Evolutionary conservation across 2,113 vertebrate species (phyloP), one percentile per base, ranked within the genome.

Genomic region (Corapipo altera): DNA sequence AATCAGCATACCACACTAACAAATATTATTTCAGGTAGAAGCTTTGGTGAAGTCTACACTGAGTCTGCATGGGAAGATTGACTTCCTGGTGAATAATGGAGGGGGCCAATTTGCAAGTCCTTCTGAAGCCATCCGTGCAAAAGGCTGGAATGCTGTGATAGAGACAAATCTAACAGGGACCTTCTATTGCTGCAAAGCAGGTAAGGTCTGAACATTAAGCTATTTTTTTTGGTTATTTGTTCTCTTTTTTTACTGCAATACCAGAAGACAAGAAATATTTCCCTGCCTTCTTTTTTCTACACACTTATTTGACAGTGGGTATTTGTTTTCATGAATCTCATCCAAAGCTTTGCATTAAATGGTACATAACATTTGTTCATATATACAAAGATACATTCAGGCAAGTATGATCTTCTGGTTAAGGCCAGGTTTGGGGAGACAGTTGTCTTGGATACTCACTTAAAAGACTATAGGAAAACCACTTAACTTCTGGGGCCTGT

Each of bases 131-230:
- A 99, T 99, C 90, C 97, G 88, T 75, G 89, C 98, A 13, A 99
- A 99, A 95, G 99, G 99, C 74, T 99, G 99, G 99, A 97, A 99
- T 64, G 99, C 99, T 22, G 99, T 99, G 72, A 97, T 99, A 44
- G 99, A 99, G 91, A 99, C 99, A 6, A 99, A 99, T 96, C 97
- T 99, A 80, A 99, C 98, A 1, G 99, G 99, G 52, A 99, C 99
- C n/a, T 99, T 99, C 96, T 98, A 99, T 83, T 99, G 99, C 97
- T 99, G 98, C 97, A 99, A 98, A 97, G 98, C 99, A 97, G 99
- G 99, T 98, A 73, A 92, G 95, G 46, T 17, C 27, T 75, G 14
- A 79, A 49, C 16, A 26, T 57, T 15, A 46, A 30, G 17, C 17
- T n/a, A 18, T 52, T 55, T n/a, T 28, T 28, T 62, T n/a, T 22